A percentile compares a stretch with the other conserved stretches of the same genome.
Conservation (phyloP, 2,888 invertebrate species). For the Vannuccia rotundouncinata region DNA sequence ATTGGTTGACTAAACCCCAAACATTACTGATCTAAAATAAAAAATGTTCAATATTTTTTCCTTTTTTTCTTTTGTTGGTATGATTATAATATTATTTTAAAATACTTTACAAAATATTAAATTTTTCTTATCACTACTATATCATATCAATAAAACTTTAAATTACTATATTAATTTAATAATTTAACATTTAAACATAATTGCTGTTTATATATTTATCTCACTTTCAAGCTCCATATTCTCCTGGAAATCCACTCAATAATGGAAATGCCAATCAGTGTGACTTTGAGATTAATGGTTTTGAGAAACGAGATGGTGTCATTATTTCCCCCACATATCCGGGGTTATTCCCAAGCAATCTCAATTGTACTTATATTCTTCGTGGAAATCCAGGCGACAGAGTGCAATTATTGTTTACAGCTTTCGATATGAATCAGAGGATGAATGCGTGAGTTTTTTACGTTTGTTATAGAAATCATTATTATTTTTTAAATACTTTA, state of each 20-base stretch:
- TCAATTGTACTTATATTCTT: constrained; percentile 76
- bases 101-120: too few relatives aligned
- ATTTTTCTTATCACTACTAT: too few relatives aligned
- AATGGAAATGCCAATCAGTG: not conserved
- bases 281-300: not conserved
- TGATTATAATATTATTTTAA: too few relatives aligned
- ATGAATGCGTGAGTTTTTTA: constrained; percentile 27
- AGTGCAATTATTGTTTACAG: constrained; percentile 14
- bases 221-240: not conserved
- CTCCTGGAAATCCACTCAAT: not conserved
- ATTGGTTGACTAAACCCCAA: too few relatives aligned
- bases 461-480: too few relatives aligned
- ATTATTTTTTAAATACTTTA: too few relatives aligned
- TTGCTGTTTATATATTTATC: not conserved
- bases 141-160: too few relatives aligned
- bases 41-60: too few relatives aligned
- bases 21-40: too few relatives aligned
- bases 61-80: too few relatives aligned
- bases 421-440: constrained; percentile 22
- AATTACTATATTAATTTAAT: too few relatives aligned
- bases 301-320: constrained; percentile 61
- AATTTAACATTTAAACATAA: too few relatives aligned
- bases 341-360: constrained; percentile 93
- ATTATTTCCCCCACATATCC: constrained; percentile 96
- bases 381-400: constrained; percentile 53